Conservation (phyloP, 2,888 invertebrate species). For the Crocallis elinguaria region DNA sequence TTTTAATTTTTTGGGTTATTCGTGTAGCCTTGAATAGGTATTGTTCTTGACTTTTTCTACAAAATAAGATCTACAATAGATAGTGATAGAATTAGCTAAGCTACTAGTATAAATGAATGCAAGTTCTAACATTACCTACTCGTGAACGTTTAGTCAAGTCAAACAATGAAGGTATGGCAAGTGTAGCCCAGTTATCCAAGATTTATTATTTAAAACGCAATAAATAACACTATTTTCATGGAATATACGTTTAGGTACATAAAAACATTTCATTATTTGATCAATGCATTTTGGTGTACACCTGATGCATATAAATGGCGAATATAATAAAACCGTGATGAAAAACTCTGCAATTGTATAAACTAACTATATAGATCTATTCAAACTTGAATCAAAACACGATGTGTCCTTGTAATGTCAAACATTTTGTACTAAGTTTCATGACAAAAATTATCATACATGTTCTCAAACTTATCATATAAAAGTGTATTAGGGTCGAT, state of each 20-base stretch:
- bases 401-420: constrained; percentile 54
- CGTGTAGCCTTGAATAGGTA: constrained; percentile 6
- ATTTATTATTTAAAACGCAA: constrained; percentile 22
- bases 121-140: constrained; percentile 19
- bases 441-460: constrained; percentile 41
- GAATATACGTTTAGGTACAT: constrained; percentile 33
- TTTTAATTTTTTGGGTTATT: constrained; percentile 18
- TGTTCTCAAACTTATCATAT: constrained; percentile 23
- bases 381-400: constrained; percentile 57
- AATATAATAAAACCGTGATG: constrained; percentile 29
- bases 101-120: constrained; percentile 20
- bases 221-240: constrained; percentile 20
- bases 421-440: constrained; percentile 57
- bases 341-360: constrained; percentile 27
- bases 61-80: constrained; percentile 17
- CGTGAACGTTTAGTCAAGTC: constrained; percentile 11
- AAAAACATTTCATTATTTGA: constrained; percentile 30
- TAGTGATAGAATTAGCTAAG: constrained; percentile 21
- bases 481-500: constrained; percentile 4
- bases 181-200: constrained; percentile 15
- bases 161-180: constrained; percentile 3
- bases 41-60: constrained; percentile 8
- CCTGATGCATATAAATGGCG: constrained; percentile 16
- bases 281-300: constrained; percentile 22
- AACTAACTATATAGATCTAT: constrained; percentile 42